phyloP scores from a whole-genome alignment of 2,797 vertebrate genomes.

The Varecia variegata region DNA sequence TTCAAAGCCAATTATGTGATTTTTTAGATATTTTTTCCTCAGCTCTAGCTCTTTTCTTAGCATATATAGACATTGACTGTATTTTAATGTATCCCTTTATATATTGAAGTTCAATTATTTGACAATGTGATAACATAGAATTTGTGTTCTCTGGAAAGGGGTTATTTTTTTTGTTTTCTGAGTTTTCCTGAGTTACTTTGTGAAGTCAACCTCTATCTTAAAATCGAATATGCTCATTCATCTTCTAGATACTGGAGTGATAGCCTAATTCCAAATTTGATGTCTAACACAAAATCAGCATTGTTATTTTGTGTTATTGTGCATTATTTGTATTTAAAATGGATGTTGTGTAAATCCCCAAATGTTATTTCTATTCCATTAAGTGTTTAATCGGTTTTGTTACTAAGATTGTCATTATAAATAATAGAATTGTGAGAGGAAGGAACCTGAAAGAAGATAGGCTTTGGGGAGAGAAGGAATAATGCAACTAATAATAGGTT shows the following conservation, averaged over 20 bases:
- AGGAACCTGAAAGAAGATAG: slow-evolving; percentile 43
- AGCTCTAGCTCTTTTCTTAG: neutral
- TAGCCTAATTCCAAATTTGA: slow-evolving; percentile 19
- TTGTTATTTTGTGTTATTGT: slow-evolving; percentile 51
- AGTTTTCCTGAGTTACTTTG: slow-evolving; percentile 41
- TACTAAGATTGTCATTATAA: slow-evolving; percentile 57
- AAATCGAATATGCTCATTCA: slow-evolving; percentile 1
- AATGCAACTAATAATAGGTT: neutral
- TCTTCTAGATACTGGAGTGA: neutral
- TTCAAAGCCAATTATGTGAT: neutral
- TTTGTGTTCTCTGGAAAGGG: slow-evolving; percentile 43
- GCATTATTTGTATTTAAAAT: slow-evolving; percentile 56
- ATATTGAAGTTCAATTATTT: slow-evolving; percentile 18
- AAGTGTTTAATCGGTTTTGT: slow-evolving; percentile 56
- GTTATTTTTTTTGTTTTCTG: neutral
- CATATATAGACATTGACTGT: neutral
- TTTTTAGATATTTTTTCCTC: neutral
- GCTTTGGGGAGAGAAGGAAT: slow-evolving; percentile 26
- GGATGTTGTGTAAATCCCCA: slow-evolving; percentile 33
- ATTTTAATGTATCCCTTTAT: slow-evolving; percentile 21
- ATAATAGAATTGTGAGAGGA: slow-evolving; percentile 56
- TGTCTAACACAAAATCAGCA: neutral
- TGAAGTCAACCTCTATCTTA: slow-evolving; percentile 19
- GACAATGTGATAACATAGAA: neutral
- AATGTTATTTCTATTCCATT: slow-evolving; percentile 65